Percentiles rank a stretch among this genome's conserved stretches.
Conservation (phyloP, 2,113 vertebrate species). For the Telmatochromis bifrenatus region DNA sequence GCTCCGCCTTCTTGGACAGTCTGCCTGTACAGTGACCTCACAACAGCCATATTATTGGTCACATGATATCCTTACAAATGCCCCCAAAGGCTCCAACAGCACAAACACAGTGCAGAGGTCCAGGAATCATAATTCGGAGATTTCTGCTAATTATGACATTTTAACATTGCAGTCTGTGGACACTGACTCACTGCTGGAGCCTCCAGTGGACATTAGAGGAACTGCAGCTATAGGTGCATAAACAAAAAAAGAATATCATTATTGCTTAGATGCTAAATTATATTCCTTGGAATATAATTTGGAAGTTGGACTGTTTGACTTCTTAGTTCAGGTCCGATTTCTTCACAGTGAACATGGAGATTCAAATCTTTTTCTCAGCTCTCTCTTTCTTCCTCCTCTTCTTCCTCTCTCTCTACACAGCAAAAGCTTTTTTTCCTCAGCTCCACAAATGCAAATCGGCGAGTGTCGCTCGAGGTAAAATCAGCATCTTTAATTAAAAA, state of each 20-base stretch:
- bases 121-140: accelerated
- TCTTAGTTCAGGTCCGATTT: not conserved
- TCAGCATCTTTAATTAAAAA: slow-evolving; percentile 59
- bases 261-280: not conserved
- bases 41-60: not conserved
- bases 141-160: not conserved
- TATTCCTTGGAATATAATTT: accelerated
- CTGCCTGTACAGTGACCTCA: not conserved
- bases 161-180: not conserved
- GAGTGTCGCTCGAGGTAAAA: slow-evolving; percentile 40
- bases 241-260: not conserved
- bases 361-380: not conserved
- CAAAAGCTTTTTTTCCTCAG: not conserved
- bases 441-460: slow-evolving; percentile 22
- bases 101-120: not conserved
- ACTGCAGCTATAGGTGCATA: not conserved
- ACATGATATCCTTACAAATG: not conserved
- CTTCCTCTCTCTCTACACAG: not conserved
- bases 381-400: not conserved
- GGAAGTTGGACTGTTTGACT: not conserved
- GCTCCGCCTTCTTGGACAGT: not conserved
- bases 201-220: not conserved
- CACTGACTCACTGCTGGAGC: not conserved
- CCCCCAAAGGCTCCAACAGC: not conserved
- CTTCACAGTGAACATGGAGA: accelerated